Conservation (phyloP, 2,113 vertebrate species). For the Pica pica region DNA sequence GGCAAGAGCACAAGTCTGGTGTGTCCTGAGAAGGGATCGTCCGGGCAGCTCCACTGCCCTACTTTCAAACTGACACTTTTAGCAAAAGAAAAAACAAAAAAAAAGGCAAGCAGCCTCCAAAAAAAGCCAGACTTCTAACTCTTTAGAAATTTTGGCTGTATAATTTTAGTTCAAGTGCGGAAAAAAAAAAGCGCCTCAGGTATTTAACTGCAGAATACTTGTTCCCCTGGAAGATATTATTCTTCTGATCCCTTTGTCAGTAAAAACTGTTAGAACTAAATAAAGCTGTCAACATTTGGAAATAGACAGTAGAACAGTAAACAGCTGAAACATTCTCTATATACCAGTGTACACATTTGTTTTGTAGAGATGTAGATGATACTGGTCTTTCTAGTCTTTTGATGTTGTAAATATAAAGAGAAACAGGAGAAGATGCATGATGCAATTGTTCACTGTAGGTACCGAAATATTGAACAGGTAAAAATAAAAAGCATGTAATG, state of each 20-base stretch:
- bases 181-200: accelerated
- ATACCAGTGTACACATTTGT: not conserved
- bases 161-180: not conserved
- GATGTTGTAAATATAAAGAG: not conserved
- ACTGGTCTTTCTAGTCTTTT: not conserved
- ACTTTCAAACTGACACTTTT: not conserved
- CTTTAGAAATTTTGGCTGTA: not conserved
- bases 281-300: conserved; percentile 2
- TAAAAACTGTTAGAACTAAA: not conserved
- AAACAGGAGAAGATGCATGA: not conserved
- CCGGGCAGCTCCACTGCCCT: not conserved
- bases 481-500: not conserved
- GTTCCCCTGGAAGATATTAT: not conserved
- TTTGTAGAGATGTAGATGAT: not conserved
- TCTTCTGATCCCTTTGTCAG: conserved; percentile 4
- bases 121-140: not conserved
- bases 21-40: not conserved
- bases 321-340: not conserved
- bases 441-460: not conserved
- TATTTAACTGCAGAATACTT: not conserved
- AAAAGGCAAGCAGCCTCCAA: not conserved
- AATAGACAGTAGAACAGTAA: not conserved
- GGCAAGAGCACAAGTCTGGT: not conserved
- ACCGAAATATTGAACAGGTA: not conserved
- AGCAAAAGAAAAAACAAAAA: not conserved